Percentiles rank a stretch among this genome's conserved stretches.
These are phyloP conservation scores for Caranx ignobilis DNA, from an alignment of 2,113 vertebrate species.

Conservation along the genomic window DNA sequence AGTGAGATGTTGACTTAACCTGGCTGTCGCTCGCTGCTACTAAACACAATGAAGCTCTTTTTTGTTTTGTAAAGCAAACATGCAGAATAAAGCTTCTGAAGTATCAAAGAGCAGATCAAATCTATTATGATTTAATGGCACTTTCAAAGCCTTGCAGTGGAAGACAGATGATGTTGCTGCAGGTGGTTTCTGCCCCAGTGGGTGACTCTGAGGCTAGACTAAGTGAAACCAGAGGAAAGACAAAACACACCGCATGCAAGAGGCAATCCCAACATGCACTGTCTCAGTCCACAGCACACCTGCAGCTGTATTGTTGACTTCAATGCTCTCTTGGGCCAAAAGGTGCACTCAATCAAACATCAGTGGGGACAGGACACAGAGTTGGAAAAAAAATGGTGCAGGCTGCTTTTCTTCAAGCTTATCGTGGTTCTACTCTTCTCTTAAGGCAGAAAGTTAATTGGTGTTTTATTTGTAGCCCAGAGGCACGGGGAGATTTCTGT, in stretches of 20 bases:
- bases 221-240: slow-evolving; percentile 50
- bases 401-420: slow-evolving; percentile 30
- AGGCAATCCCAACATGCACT: slow-evolving; percentile 45
- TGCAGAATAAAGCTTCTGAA: slow-evolving; percentile 30
- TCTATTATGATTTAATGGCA: slow-evolving; percentile 32
- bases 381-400: slow-evolving; percentile 26
- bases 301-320: slow-evolving; percentile 60
- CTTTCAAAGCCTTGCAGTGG: slow-evolving; percentile 42
- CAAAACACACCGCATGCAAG: slow-evolving; percentile 32
- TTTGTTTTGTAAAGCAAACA: slow-evolving; percentile 41
- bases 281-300: slow-evolving; percentile 57
- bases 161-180: slow-evolving; percentile 18
- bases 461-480: slow-evolving; percentile 58
- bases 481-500: slow-evolving; percentile 42
- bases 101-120: slow-evolving; percentile 45
- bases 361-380: slow-evolving; percentile 22
- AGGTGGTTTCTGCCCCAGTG: slow-evolving; percentile 14
- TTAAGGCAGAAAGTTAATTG: slow-evolving; percentile 51
- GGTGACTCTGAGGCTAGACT: slow-evolving; percentile 11
- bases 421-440: slow-evolving; percentile 28
- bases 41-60: neutral
- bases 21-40: neutral
- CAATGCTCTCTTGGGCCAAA: slow-evolving; percentile 38
- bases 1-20: slow-evolving; percentile 1
- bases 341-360: slow-evolving; percentile 41